These are phyloP conservation scores for Heptranchias perlo DNA, from an alignment of 2,113 vertebrate genomes.

Conservation along the genomic window DNA sequence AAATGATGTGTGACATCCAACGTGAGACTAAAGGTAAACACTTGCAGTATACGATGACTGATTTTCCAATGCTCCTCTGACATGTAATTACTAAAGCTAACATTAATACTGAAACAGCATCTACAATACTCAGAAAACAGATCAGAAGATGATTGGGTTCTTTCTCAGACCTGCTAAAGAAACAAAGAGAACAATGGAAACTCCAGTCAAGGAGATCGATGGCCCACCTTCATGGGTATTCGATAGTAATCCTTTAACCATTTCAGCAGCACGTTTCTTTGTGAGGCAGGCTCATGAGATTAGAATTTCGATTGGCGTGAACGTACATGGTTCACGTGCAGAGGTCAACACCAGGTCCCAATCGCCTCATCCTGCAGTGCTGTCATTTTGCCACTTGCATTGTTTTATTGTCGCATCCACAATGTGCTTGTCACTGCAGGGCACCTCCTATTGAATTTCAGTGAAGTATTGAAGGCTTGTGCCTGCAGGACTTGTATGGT, in stretches of 20 bases:
- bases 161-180: not conserved
- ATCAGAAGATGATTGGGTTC: not conserved
- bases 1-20: not conserved
- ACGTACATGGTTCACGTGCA: not conserved
- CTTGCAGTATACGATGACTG: not conserved
- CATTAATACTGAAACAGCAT: not conserved
- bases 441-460: not conserved
- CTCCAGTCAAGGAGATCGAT: not conserved
- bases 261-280: not conserved
- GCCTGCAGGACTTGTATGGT: not conserved
- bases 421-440: not conserved
- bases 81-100: constrained; percentile 15
- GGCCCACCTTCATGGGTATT: not conserved
- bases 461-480: not conserved
- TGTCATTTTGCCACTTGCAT: not conserved
- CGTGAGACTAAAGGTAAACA: not conserved
- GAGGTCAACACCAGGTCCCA: not conserved
- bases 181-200: not conserved
- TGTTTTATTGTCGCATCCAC: not conserved
- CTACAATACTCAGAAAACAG: not conserved
- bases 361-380: not conserved
- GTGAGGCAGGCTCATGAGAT: not conserved
- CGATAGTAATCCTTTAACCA: not conserved
- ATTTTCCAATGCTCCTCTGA: not conserved
- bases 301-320: not conserved